These are phyloP conservation scores for Heliothis peltigera DNA, from an alignment of 2,888 invertebrate species.

Conservation along the genomic window DNA sequence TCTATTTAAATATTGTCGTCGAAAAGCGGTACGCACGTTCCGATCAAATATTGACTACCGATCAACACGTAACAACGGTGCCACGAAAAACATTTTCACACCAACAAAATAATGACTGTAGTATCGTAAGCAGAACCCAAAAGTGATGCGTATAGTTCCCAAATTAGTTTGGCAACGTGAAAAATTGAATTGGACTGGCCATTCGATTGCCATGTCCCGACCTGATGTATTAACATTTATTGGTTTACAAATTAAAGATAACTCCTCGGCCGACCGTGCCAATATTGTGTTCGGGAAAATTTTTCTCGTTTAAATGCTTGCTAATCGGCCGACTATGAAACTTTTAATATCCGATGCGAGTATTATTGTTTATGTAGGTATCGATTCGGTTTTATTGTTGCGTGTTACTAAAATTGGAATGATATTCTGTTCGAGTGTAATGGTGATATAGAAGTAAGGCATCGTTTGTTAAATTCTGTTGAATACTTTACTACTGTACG, in stretches of 20 bases:
- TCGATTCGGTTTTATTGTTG: slow-evolving; percentile 38
- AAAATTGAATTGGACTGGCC: slow-evolving; percentile 84
- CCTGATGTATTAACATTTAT: slow-evolving; percentile 89
- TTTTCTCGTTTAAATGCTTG: slow-evolving; percentile 64
- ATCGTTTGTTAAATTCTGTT: too few species aligned
- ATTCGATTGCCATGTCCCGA: slow-evolving; percentile 70
- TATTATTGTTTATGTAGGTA: slow-evolving; percentile 37
- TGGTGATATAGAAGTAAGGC: too few species aligned
- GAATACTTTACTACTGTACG: too few species aligned
- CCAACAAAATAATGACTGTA: slow-evolving; percentile 82
- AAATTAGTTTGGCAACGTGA: slow-evolving; percentile 84
- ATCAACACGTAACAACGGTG: slow-evolving; percentile 84
- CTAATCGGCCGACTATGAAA: slow-evolving; percentile 64
- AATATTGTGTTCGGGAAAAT: slow-evolving; percentile 70
- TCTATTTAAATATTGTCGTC: slow-evolving; percentile 73
- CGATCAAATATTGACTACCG: slow-evolving; percentile 86
- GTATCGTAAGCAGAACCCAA: slow-evolving; percentile 76
- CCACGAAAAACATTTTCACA: slow-evolving; percentile 83
- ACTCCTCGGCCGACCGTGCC: slow-evolving; percentile 73
- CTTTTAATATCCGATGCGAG: slow-evolving; percentile 59
- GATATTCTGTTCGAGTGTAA: slow-evolving; percentile 4
- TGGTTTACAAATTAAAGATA: slow-evolving; percentile 89
- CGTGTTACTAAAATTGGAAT: slow-evolving; percentile 38
- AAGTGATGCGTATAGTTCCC: slow-evolving; percentile 80
- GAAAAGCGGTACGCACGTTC: slow-evolving; percentile 68